Evolutionary conservation across 2,113 vertebrate genomes (phyloP).

Genomic region (Tachysurus fulvidraco): DNA sequence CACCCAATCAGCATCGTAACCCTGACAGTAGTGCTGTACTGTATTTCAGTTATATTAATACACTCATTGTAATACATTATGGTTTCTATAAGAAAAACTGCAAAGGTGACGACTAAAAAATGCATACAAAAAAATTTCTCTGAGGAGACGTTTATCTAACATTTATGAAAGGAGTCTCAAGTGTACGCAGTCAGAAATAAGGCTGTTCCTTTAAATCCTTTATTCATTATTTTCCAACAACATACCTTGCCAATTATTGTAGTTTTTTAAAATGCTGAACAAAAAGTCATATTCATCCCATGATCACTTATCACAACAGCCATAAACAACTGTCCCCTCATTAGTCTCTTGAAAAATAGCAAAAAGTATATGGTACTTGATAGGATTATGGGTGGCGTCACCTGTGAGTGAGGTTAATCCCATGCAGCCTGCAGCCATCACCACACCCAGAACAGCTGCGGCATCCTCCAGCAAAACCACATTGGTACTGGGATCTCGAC

Average conservation of each 20-base stretch:
- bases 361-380: neutral
- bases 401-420: conserved; percentile 95
- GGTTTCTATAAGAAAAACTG: neutral
- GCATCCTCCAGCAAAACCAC: conserved; percentile 94
- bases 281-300: neutral
- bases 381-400: conserved; percentile 49
- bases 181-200: neutral
- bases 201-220: neutral
- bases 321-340: neutral
- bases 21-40: neutral
- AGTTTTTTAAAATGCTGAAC: neutral
- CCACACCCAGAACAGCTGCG: conserved; percentile 91
- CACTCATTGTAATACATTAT: neutral
- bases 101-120: too few relatives aligned
- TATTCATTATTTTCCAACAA: neutral
- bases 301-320: neutral
- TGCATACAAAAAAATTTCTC: too few relatives aligned
- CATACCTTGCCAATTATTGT: neutral
- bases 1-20: neutral
- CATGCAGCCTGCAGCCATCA: conserved; percentile 89
- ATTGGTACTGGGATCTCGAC: conserved; percentile 94
- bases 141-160: neutral
- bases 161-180: neutral
- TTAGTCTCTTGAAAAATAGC: neutral
- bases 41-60: neutral